A percentile compares a stretch with the other conserved stretches of the same genome.
Evolutionary conservation across 2,113 vertebrate genomes (phyloP).

Genomic region (Arothron firmamentum): DNA sequence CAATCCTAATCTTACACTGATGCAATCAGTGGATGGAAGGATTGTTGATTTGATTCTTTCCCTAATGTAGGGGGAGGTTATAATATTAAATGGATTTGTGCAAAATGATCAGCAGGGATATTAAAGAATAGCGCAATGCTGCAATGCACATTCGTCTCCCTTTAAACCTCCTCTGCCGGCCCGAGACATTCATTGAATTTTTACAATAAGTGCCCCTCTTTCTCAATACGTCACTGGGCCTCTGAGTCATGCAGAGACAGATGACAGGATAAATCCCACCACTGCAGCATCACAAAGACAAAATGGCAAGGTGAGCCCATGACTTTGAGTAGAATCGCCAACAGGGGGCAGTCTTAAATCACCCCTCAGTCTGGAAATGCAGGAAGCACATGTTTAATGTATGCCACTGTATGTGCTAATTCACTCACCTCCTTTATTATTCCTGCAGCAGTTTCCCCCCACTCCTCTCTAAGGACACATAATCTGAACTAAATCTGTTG

Average conservation of each 20-base stretch:
- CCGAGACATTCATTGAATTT: constrained; percentile 5
- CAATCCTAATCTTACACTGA: too few relatives aligned
- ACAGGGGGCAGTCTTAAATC: constrained; percentile 58
- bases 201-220: neutral
- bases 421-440: constrained; percentile 33
- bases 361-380: neutral
- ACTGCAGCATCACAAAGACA: constrained; percentile 44
- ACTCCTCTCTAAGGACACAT: too few relatives aligned
- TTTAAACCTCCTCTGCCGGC: constrained; percentile 11
- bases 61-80: too few relatives aligned
- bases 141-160: neutral
- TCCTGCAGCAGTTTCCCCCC: constrained; percentile 37
- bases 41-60: too few relatives aligned
- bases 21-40: too few relatives aligned
- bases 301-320: constrained; percentile 53
- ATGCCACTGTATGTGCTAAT: neutral
- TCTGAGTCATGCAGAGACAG: constrained; percentile 55
- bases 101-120: neutral
- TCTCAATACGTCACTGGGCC: constrained; percentile 6
- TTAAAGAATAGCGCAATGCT: too few relatives aligned
- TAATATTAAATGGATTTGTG: neutral
- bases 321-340: constrained; percentile 41
- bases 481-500: too few relatives aligned
- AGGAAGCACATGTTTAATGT: neutral
- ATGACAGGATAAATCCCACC: constrained; percentile 40